Percentiles rank a stretch among this genome's conserved stretches.
Conservation (phyloP, 2,888 invertebrate genomes). For the Brenthis hecate region DNA sequence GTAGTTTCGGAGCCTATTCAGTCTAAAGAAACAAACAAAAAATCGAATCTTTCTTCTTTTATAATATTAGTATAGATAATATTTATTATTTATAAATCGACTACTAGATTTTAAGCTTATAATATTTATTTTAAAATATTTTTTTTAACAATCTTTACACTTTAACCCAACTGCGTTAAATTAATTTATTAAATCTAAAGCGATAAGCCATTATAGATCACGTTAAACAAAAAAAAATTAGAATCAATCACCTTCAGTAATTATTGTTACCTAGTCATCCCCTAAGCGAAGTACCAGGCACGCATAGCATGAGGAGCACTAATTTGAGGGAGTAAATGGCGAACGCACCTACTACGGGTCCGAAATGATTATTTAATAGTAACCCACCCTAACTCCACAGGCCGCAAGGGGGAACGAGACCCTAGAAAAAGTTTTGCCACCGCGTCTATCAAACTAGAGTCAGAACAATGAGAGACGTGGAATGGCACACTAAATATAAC, state of each 20-base stretch:
- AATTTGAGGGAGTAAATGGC: constrained; percentile 64
- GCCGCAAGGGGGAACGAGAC: constrained; percentile 60
- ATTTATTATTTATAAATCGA: too few relatives aligned
- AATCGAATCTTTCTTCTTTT: too few relatives aligned
- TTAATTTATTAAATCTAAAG: not conserved
- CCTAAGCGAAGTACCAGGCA: constrained; percentile 40
- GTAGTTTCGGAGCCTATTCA: too few relatives aligned
- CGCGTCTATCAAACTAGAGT: constrained; percentile 70
- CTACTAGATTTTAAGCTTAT: too few relatives aligned
- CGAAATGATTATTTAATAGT: constrained; percentile 77
- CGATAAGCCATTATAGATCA: constrained; percentile 1
- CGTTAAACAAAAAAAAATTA: constrained; percentile 5
- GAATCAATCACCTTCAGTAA: not conserved
- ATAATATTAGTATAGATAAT: too few relatives aligned
- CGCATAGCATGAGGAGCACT: constrained; percentile 49
- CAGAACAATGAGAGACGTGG: constrained; percentile 45
- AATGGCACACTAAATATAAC: constrained; percentile 28
- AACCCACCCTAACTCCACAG: constrained; percentile 57
- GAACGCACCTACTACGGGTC: constrained; percentile 62
- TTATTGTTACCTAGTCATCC: constrained; percentile 24
- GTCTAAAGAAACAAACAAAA: too few relatives aligned
- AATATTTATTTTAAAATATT: too few relatives aligned
- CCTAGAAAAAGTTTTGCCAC: constrained; percentile 73
- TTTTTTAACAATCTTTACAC: too few relatives aligned
- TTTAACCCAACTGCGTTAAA: too few relatives aligned